Evolutionary conservation across 2,888 invertebrate species (phyloP), one percentile per base, ranked within the genome.

Genomic region (Pandemis heparana): DNA sequence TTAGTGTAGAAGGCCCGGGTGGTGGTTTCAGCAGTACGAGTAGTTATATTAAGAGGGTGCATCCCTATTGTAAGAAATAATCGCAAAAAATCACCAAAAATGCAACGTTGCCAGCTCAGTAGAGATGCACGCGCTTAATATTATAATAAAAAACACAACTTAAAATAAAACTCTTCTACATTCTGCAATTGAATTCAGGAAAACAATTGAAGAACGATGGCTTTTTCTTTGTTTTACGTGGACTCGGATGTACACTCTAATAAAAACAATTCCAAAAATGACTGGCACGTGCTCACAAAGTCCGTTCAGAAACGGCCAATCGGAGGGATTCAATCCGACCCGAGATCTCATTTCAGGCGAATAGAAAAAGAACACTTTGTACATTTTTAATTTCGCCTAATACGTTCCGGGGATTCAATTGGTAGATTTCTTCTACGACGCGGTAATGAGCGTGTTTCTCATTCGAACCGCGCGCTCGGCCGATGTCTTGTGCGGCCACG

Each of bases 401-500:
- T 68, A 73, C 68, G 68, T 68, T 67, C 68, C 53, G 67, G 67
- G 72, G 68, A 68, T 73, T 73, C 68, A 73, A 73, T 73, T 56
- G 72, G 72, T 18, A 68, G 68, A 73, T 73, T 77, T 68, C 75
- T 74, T 74, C 67, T 71, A 75, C 78, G 79, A 76, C 70, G 79
- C 79, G 78, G 84, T 89, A 88, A 88, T 87, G 84, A 85, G 83
- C 78, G 81, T 82, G 82, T 87, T 88, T 87, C 83, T 84, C 83
- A 88, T 85, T 86, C 86, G 79, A 78, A 77, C 82, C 86, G 83
- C 84, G 70, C 81, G 70, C 81, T 76, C 60, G 70, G 66, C 75
- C 65, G 75, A 78, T 77, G 64, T 75, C 77, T 70, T 56, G 78
- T 78, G 73, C 46, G 81, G 87, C 79, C 70, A 69, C 6, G 2